Conservation (phyloP, 2,888 invertebrate species). For the Hypomecis atomaria region DNA sequence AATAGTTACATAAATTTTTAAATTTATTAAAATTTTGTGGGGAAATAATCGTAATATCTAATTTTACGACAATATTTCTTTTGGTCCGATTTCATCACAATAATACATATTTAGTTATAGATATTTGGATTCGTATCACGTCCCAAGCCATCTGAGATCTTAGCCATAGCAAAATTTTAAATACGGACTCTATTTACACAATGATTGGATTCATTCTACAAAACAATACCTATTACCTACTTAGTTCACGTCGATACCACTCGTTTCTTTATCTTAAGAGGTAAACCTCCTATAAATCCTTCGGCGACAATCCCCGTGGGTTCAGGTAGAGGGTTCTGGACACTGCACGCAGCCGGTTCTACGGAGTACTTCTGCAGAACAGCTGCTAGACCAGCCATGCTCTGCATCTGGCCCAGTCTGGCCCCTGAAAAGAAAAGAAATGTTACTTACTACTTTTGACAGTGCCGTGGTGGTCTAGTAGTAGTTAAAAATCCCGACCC, state of each 20-base stretch:
- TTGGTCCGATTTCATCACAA: no score
- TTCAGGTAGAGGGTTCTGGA: conserved; percentile 58
- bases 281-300: conserved; percentile 65
- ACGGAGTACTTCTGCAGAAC: conserved; percentile 62
- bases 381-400: conserved; percentile 72
- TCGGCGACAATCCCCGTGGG: conserved; percentile 66
- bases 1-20: no score
- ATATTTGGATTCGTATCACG: no score
- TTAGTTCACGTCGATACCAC: conserved; percentile 25
- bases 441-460: neutral
- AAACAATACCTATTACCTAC: no score
- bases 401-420: conserved; percentile 72
- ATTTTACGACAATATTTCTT: no score
- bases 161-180: neutral
- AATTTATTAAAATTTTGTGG: no score
- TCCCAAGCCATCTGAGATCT: no score
- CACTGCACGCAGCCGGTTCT: conserved; percentile 63
- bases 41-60: no score
- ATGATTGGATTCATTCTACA: neutral
- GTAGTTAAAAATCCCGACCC: neutral
- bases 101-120: no score
- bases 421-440: conserved; percentile 58
- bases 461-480: no score
- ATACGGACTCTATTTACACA: neutral
- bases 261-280: conserved; percentile 60